Evolutionary conservation across 1,140 invertebrate genomes (phyloP).

Genomic region (Drosophila tristis): DNA sequence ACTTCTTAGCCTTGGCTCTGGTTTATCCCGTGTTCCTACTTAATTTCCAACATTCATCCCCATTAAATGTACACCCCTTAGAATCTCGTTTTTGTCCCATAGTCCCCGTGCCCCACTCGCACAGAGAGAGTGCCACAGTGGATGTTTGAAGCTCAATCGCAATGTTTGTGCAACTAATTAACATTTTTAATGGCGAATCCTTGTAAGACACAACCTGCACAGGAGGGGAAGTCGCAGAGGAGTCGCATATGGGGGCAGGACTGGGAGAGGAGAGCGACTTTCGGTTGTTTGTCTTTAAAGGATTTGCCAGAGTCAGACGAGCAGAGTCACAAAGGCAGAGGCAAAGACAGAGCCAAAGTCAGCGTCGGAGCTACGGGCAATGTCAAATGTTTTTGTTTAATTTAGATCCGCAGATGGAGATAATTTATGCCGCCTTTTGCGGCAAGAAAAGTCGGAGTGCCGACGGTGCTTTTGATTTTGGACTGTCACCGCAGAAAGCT

Average conservation of each 20-base stretch:
- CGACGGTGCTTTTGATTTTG: conserved; percentile 71
- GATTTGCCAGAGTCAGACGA: conserved; percentile 42
- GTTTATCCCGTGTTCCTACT: too few species aligned
- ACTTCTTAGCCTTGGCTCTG: too few species aligned
- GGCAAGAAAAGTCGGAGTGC: not conserved
- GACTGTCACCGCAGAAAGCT: conserved; percentile 29
- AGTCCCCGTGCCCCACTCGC: too few species aligned
- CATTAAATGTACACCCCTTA: too few species aligned
- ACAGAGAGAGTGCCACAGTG: conserved; percentile 15
- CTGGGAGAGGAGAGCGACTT: conserved; percentile 9
- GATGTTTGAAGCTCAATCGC: conserved; percentile 49
- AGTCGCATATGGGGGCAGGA: conserved; percentile 21
- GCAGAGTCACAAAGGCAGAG: too few species aligned
- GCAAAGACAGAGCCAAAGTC: too few species aligned
- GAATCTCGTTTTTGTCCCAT: too few species aligned
- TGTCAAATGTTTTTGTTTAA: conserved; percentile 81
- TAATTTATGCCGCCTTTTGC: conserved; percentile 69
- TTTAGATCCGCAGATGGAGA: conserved; percentile 68
- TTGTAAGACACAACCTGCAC: conserved; percentile 53
- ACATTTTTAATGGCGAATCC: conserved; percentile 81
- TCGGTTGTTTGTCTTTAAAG: conserved; percentile 65
- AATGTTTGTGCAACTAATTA: conserved; percentile 76
- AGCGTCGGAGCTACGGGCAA: conserved; percentile 45
- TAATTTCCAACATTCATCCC: too few species aligned
- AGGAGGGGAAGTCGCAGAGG: conserved; percentile 6